Percentiles rank a stretch among this genome's conserved stretches.
phyloP scores from a whole-genome alignment of 1,140 invertebrate species.

The Drosophila nannoptera region DNA sequence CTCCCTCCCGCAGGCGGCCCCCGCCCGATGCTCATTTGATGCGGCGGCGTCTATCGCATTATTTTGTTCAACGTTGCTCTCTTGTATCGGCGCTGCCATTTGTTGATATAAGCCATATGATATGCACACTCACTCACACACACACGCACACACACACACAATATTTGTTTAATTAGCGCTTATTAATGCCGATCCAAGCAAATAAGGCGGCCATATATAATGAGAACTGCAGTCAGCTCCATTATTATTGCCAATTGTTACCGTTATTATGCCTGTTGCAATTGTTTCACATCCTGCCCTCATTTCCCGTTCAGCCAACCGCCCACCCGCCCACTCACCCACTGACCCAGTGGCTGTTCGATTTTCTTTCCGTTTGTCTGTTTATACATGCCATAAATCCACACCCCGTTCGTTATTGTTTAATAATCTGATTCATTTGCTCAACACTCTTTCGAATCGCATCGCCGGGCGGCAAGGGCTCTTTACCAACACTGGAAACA shows the following conservation, averaged over 20 bases:
- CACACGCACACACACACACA: conserved; percentile 17
- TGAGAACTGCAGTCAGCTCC: conserved; percentile 24
- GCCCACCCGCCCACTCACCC: conserved; percentile 7
- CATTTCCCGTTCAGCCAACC: not conserved
- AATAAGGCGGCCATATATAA: conserved; percentile 64
- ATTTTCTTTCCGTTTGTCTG: conserved; percentile 44
- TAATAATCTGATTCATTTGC: conserved; percentile 64
- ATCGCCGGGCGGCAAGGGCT: not conserved
- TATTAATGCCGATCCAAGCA: conserved; percentile 70
- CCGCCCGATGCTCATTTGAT: conserved; percentile 12
- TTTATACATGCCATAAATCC: conserved; percentile 59
- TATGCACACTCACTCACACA: conserved; percentile 27
- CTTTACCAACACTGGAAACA: conserved; percentile 5
- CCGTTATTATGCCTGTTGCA: conserved; percentile 17
- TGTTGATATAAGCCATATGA: conserved; percentile 57
- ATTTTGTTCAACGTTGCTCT: conserved; percentile 61
- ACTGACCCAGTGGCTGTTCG: conserved; percentile 35
- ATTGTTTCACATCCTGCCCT: conserved; percentile 14
- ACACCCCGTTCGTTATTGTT: conserved; percentile 14
- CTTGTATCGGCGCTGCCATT: conserved; percentile 57
- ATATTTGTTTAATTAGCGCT: conserved; percentile 75
- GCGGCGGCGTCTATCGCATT: conserved; percentile 46
- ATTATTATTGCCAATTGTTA: conserved; percentile 37
- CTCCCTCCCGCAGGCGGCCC: conserved; percentile 20
- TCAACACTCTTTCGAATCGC: conserved; percentile 25